Evolutionary conservation across 2,888 invertebrate species (phyloP), one percentile per base, ranked within the genome.

Genomic region (Diarsia rubi): DNA sequence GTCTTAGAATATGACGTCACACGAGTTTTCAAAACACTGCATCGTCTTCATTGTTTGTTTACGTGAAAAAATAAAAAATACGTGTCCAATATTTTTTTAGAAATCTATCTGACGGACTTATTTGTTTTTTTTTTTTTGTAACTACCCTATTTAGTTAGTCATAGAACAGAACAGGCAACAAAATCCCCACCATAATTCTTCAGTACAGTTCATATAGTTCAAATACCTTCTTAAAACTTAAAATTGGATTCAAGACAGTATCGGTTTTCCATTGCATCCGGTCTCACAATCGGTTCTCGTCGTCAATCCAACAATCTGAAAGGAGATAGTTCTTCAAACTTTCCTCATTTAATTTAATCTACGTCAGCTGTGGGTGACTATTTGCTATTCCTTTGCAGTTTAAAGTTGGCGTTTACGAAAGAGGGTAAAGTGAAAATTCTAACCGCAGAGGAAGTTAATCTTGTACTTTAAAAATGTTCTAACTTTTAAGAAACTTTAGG

Each of bases 341-440:
- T 84, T 74, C 67, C 44, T 73, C 75, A 75, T 85, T 86, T 84
- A 85, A 85, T 84, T 86, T 79, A 86, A 84, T 81, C 79, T 81
- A 84, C 77, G 73, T 84, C 82, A 81, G 87, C 87, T 86, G 78
- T 65, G 64, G 64, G 69, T 75, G 82, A 82, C 82, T 82, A 86
- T 78, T 86, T 78, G 78, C 76, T 72, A 70, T 86, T 69, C 75
- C 72, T 79, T 76, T 78, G 75, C 74, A 80, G 71, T 63, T 84
- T 75, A 64, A 79, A 81, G 69, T 78, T 82, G 49, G 73, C 63
- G 69, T 78, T 77, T 71, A 44, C 66, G 70, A 79, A 86, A 85
- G 82, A 81, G 76, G 83, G 76, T 68, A 72, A 73, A 75, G 60
- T 73, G 73, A 74, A 59, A 80, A 66, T 70, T 81, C 63, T 16